A percentile compares a stretch with the other conserved stretches of the same genome.
Conservation (phyloP, 2,797 vertebrate genomes). For the Sebastes itinus region DNA sequence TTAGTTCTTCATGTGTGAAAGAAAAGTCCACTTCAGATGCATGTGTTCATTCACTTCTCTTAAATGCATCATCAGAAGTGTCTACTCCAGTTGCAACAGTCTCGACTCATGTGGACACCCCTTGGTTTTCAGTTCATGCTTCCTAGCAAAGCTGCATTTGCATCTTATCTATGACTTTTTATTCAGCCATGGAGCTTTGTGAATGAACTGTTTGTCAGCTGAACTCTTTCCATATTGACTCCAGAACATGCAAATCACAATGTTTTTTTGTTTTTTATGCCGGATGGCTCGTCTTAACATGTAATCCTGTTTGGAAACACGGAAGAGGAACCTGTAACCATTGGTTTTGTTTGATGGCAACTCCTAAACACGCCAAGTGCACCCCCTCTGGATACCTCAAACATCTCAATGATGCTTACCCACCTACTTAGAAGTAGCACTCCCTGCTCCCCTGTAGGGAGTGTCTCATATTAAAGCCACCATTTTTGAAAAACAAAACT, state of each 20-base stretch:
- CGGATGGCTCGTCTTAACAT: constrained; percentile 59
- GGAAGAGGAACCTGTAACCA: constrained; percentile 46
- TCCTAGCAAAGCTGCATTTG: neutral
- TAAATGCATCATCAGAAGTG: neutral
- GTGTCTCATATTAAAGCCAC: constrained; percentile 62
- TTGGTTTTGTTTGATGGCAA: constrained; percentile 67
- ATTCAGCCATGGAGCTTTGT: neutral
- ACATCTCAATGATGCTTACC: constrained; percentile 70
- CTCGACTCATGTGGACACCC: neutral
- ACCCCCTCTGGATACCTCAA: constrained; percentile 67
- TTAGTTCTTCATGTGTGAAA: neutral
- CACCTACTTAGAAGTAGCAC: constrained; percentile 53
- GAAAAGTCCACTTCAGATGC: neutral
- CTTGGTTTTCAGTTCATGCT: neutral
- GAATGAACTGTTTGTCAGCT: neutral
- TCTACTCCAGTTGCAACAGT: constrained; percentile 7
- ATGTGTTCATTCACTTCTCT: neutral
- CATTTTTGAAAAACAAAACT: constrained; percentile 71
- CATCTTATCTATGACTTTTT: neutral
- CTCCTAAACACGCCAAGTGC: constrained; percentile 61
- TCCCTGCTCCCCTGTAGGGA: constrained; percentile 55
- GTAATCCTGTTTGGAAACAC: constrained; percentile 48
- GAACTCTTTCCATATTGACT: constrained; percentile 17
- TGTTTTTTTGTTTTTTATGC: neutral
- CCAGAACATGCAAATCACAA: constrained; percentile 20